Base-by-base conservation (phyloP, 2,113 vertebrate species). In the Lipotes vexillifer region DNA sequence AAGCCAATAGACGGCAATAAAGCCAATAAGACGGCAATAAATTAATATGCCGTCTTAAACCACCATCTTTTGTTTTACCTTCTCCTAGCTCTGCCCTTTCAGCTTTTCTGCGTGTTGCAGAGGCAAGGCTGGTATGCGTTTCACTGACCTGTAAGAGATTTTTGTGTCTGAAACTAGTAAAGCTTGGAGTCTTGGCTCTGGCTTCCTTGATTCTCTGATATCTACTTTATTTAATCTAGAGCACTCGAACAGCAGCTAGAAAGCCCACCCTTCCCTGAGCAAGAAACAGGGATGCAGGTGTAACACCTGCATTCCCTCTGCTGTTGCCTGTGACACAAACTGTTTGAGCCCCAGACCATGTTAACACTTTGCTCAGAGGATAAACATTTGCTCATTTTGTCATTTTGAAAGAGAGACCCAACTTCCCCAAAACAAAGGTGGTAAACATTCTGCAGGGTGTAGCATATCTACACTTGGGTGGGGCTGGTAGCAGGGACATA, bases 321-420 rank as follows among this genome's bases (percentile, higher is more conserved):
- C 13, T 9, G 1, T 25, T 36, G 65, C 49, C 38, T 63, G 27
- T 27, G 41, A 90, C 21, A 41, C 46, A 82, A 63, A 25, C 10
- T 25, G 11, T 63, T 25, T 25, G 52, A 27, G 36, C 55, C 38
- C 29, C 63, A 33, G 23, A 38, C 74, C 74, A 52, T 52, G n/a
- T 41, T 52, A 36, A 33, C 29, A 27, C 68, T 88, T 93, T 82
- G 80, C 31, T 80, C 80, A 21, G 77, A 93, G 93, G n/a, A 44
- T 89, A 61, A 65, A 87, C 15, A 84, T 1, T 68, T 94, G 85
- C 49, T 59, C 87, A 46, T 89, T 69, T 63, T 36, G 65, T 61
- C 33, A 7, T 98, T 98, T 98, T 98, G 87, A 97, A 98, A 98
- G 86, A 94, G 52, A 68, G 41, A 31, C 46, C 57, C 90, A 97